These are phyloP conservation scores for Seriola rivoliana DNA, from an alignment of 2,113 vertebrate genomes.

Conservation along the genomic window DNA sequence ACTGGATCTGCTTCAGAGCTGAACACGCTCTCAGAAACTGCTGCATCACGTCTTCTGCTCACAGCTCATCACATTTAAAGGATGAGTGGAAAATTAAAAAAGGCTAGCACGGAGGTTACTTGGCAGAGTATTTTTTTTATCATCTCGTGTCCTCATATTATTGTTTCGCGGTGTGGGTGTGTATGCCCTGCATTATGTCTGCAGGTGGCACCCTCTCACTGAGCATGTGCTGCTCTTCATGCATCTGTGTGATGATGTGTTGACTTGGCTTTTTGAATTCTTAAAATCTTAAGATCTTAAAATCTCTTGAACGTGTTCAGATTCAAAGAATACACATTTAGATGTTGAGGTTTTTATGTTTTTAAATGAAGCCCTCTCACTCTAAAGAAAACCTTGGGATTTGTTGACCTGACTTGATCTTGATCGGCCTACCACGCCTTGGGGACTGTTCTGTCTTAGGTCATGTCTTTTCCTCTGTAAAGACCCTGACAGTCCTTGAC, in stretches of 20 bases:
- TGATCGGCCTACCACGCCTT: neutral
- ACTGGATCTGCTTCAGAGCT: conserved; percentile 3
- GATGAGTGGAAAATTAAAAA: neutral
- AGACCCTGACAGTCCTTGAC: neutral
- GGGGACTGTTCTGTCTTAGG: neutral
- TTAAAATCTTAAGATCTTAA: neutral
- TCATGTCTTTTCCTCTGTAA: neutral
- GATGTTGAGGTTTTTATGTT: neutral
- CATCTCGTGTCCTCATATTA: too few species aligned
- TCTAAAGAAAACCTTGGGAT: neutral
- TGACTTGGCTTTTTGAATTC: neutral
- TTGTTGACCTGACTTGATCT: neutral
- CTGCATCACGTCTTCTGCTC: conserved; percentile 32
- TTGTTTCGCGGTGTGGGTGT: neutral
- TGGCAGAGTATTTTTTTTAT: too few species aligned
- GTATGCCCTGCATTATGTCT: conserved; percentile 6
- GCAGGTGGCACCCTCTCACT: conserved; percentile 65
- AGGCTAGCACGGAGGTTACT: neutral
- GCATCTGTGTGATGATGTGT: neutral
- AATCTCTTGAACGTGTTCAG: neutral
- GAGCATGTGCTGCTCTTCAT: neutral
- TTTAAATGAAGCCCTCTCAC: neutral
- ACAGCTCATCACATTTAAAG: neutral
- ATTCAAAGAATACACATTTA: neutral
- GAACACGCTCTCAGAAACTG: conserved; percentile 15